Base-by-base conservation (phyloP, 2,113 vertebrate species). In the Pluvianellus socialis region DNA sequence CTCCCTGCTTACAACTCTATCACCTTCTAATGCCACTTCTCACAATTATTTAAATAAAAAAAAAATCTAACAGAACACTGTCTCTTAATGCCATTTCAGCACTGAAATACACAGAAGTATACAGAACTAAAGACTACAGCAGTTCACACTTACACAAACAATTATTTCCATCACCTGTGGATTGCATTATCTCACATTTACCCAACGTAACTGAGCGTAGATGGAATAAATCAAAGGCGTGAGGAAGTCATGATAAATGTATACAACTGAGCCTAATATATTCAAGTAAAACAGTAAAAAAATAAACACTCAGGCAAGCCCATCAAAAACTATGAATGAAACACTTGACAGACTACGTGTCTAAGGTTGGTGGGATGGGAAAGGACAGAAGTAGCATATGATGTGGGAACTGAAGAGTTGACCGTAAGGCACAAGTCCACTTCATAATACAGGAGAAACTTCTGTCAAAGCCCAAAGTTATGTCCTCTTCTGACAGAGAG, bases 401-500 rank as follows among this genome's bases (percentile, higher is more conserved):
- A 26, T 6, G 26, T 22, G 28, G 7, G 18, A 45, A 55, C 56
- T 15, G 8, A 74, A 27, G 28, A 56, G 13, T 0, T 63, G 71
- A 50, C 30, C 2, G 1, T 15, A 52, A 75, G 2, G 1, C 14
- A 10, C 38, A 45, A 5, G 10, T 14, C 10, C 22, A 18, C 58
- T 79, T 67, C 27, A 2, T 42, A 82, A 58, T 21, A 49, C 47
- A 65, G 22, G 15, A 68, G 3, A n/a, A 79, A 52, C 11, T 28
- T 38, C 9, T 40, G 27, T 33, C 33, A 62, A 80, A 71, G 56
- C 22, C 14, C 17, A n/a, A 85, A 4, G 6, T 11, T 12, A 24
- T 49, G 47, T 22, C 47, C 47, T 49, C 47, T 59, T 71, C 45
- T 61, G 35, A 86, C 27, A 74, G 56, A 55, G 27, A 5, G 16